Evolutionary conservation across 2,888 invertebrate genomes (phyloP), one percentile per base, ranked within the genome.

Genomic region (Oscheius onirici): DNA sequence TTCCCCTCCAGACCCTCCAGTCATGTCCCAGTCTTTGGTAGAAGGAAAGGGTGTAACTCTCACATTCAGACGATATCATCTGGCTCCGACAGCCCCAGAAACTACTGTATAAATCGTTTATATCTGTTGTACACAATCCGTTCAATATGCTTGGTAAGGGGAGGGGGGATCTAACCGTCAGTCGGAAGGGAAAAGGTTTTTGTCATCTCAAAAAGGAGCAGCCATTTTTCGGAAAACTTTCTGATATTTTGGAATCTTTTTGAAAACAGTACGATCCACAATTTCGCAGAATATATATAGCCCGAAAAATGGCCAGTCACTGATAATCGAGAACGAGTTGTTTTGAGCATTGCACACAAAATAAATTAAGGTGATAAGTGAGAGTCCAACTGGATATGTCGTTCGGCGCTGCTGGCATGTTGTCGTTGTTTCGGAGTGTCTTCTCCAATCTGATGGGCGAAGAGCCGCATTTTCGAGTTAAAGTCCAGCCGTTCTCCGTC

Each of bases 401-500:
- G 34, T 20, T 79, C 73, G 11, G 79, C 79, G 69, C 74, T 74
- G 71, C 77, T 77, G 20, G 61, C 74, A 49, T 72, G 68, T 51
- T 72, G 52, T 49, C 76, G 61, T 44, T 79, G 74, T 41, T 72
- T 76, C 26, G 79, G 79, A 6, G 73, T 70, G 15, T 92, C 92
- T 84, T 93, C 92, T 51, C 97, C 97, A 15, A 95, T 93, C 90
- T 97, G 96, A 90, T 94, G 92, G 52, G 97, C 97, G 90, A 99
- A 99, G 94, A 97, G 95, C 90, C 95, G 95, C 96, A 97, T 97
- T 90, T 99, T 99, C 89, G 99, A 97, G 88, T 95, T 93, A 90
- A 99, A 99, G 71, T 94, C 94, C 75, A 97, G 91, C 86, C 95
- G 94, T 88, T 97, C 96, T 1, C 84, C 85, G 65, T 87, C 86